Evolutionary conservation across 2,888 invertebrate genomes (phyloP).

Genomic region (Polylopha cassiicola): DNA sequence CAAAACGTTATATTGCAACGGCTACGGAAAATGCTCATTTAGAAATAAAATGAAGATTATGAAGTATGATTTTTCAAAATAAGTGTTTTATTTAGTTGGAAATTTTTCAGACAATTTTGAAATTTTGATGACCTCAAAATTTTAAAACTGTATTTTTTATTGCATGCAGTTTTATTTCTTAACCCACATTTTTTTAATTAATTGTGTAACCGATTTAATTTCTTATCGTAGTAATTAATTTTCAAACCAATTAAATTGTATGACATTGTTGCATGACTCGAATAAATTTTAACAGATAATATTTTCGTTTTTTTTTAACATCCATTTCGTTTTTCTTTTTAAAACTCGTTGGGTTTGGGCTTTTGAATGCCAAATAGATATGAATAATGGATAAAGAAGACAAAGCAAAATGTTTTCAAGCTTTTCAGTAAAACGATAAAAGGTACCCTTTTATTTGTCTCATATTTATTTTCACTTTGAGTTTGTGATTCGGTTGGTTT

Average conservation of each 20-base stretch:
- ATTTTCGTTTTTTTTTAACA: slow-evolving; percentile 2
- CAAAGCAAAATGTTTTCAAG: slow-evolving; percentile 18
- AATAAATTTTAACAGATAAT: slow-evolving; percentile 12
- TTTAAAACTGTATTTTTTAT: too few species aligned
- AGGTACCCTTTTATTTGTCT: too few species aligned
- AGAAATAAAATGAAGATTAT: slow-evolving; percentile 36
- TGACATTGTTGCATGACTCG: slow-evolving; percentile 11
- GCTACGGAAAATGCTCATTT: slow-evolving; percentile 41
- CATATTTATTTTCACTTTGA: too few species aligned
- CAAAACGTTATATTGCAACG: slow-evolving; percentile 42
- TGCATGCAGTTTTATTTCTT: too few species aligned
- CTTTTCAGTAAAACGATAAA: too few species aligned
- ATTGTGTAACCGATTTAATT: too few species aligned
- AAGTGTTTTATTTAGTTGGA: slow-evolving; percentile 27
- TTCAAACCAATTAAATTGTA: not conserved
- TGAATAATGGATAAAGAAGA: slow-evolving; percentile 17
- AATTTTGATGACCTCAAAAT: too few species aligned
- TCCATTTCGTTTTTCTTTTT: too few species aligned
- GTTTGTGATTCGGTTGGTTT: too few species aligned
- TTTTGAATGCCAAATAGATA: slow-evolving; percentile 12
- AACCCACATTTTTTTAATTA: slow-evolving; percentile 3
- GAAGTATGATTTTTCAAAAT: slow-evolving; percentile 29
- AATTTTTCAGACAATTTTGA: too few species aligned
- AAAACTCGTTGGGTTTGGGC: slow-evolving; percentile 5
- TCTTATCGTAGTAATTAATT: too few species aligned